Evolutionary conservation across 2,888 invertebrate genomes (phyloP).

Genomic region (Malthinus flaveolus): DNA sequence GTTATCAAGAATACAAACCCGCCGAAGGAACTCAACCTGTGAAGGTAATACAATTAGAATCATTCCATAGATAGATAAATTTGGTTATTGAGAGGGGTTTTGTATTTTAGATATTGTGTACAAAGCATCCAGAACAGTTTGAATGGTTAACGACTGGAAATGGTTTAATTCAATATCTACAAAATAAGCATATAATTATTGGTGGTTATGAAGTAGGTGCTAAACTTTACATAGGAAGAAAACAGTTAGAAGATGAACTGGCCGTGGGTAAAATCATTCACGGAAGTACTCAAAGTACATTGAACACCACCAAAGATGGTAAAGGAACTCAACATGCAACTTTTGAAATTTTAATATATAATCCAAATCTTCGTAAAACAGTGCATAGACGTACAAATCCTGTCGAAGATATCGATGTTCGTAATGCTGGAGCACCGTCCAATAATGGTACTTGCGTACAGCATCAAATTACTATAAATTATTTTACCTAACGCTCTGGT

Average conservation of each 20-base stretch:
- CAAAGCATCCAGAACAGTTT: slow-evolving; percentile 14
- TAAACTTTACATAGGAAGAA: slow-evolving; percentile 16
- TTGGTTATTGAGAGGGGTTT: too few relatives aligned
- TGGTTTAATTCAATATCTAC: slow-evolving; percentile 9
- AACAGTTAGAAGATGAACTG: slow-evolving; percentile 10
- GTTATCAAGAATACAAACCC: slow-evolving; percentile 3
- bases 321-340: slow-evolving; percentile 10
- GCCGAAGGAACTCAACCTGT: background rate
- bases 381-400: too few relatives aligned
- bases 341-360: slow-evolving; percentile 19
- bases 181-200: slow-evolving; percentile 5
- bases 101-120: slow-evolving; percentile 20
- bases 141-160: slow-evolving; percentile 18
- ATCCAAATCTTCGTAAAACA: slow-evolving; percentile 3
- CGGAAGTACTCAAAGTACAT: slow-evolving; percentile 4
- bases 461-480: too few relatives aligned
- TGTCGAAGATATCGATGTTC: background rate
- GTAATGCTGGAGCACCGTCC: background rate
- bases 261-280: slow-evolving; percentile 16
- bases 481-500: too few relatives aligned
- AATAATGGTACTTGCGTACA: too few relatives aligned
- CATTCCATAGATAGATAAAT: too few relatives aligned
- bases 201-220: slow-evolving; percentile 18
- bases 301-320: slow-evolving; percentile 14
- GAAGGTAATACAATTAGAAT: slow-evolving; percentile 7